Conservation (phyloP, 2,113 vertebrate genomes). For the Cochlearius cochlearius region DNA sequence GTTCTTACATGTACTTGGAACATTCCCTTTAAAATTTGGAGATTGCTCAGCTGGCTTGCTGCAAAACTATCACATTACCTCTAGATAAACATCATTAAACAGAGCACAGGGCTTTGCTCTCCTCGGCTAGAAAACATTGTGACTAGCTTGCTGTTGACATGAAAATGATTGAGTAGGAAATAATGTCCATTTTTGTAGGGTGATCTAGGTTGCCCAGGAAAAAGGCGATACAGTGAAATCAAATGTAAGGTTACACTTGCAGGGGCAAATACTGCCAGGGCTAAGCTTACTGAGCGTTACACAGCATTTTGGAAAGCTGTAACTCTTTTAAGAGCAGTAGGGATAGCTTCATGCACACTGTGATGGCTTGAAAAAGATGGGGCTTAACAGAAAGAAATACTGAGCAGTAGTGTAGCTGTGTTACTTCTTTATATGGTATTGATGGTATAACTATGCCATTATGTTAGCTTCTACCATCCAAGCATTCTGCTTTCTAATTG, state of each 20-base stretch:
- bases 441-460: background rate
- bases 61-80: background rate
- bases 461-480: background rate
- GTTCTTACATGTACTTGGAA: background rate
- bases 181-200: background rate
- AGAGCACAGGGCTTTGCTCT: background rate
- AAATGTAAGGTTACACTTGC: background rate
- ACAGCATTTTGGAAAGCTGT: background rate
- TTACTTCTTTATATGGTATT: background rate
- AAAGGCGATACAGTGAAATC: background rate
- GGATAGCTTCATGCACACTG: background rate
- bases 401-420: background rate
- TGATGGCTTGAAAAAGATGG: background rate
- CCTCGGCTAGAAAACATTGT: background rate
- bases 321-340: background rate
- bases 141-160: background rate
- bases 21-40: background rate
- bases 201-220: background rate
- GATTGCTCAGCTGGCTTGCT: constrained; percentile 4
- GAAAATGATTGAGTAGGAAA: background rate
- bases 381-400: background rate
- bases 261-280: background rate
- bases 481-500: background rate
- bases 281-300: background rate
- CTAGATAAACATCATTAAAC: background rate